These are phyloP conservation scores for Spodoptera picta DNA, from an alignment of 2,888 invertebrate genomes.

Conservation along the genomic window DNA sequence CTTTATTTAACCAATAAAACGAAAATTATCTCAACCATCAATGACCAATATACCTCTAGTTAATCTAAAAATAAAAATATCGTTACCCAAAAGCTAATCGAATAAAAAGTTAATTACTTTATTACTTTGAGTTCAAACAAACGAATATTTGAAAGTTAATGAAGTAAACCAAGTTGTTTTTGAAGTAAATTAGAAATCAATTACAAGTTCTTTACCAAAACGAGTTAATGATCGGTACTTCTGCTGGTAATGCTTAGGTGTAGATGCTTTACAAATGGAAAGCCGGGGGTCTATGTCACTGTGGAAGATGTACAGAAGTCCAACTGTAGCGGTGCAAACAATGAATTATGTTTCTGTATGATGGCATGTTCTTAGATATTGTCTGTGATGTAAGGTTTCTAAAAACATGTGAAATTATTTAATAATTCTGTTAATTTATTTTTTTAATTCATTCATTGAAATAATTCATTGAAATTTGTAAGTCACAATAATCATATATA, in stretches of 20 bases:
- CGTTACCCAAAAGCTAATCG: constrained; percentile 2
- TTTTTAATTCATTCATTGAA: no score
- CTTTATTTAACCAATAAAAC: constrained; percentile 13
- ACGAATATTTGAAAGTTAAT: constrained; percentile 29
- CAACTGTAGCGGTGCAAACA: neutral
- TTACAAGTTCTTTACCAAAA: constrained; percentile 44
- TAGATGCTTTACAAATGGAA: constrained; percentile 40
- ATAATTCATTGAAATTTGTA: no score
- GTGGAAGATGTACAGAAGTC: constrained; percentile 4
- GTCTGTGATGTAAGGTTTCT: no score
- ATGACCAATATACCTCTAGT: constrained; percentile 4
- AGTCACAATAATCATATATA: no score
- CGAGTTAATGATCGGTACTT: constrained; percentile 42
- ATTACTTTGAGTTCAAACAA: constrained; percentile 21
- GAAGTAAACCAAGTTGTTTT: constrained; percentile 30
- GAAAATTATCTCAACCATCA: constrained; percentile 4
- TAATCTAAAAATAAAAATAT: neutral
- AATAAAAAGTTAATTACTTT: constrained; percentile 26
- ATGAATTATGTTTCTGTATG: no score
- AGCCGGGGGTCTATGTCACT: constrained; percentile 26
- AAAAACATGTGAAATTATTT: no score
- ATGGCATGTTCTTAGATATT: no score
- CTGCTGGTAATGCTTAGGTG: constrained; percentile 25
- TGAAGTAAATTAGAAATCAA: constrained; percentile 53
- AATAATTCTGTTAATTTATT: no score